These are phyloP conservation scores for Rattus rattus DNA, from an alignment of 2,113 vertebrate species.

Conservation along the genomic window DNA sequence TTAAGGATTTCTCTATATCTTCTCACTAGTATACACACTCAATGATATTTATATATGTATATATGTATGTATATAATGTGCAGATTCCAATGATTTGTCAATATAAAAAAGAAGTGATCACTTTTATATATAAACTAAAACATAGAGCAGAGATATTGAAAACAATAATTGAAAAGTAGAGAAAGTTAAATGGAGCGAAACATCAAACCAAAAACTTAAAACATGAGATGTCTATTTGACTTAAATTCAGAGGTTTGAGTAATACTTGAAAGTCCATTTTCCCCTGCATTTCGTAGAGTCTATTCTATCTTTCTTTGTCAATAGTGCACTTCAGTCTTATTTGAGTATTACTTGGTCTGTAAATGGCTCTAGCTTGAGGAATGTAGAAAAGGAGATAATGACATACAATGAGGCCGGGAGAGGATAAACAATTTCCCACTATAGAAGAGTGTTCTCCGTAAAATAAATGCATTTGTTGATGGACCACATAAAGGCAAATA, in stretches of 20 bases:
- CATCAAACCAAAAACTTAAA: not conserved
- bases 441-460: not conserved
- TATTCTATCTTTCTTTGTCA: not conserved
- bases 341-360: not conserved
- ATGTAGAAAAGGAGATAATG: not conserved
- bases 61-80: not conserved
- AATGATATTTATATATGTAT: not conserved
- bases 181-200: not conserved
- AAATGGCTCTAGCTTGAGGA: not conserved
- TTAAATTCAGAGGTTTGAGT: not conserved
- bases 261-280: not conserved
- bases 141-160: not conserved
- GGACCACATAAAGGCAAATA: conserved; percentile 30
- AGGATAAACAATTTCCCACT: not conserved
- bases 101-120: not conserved
- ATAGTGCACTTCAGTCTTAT: not conserved
- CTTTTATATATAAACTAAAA: not conserved
- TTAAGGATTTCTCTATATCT: not conserved
- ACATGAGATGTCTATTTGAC: not conserved
- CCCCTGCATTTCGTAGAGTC: not conserved
- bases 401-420: not conserved
- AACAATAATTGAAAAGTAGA: not conserved
- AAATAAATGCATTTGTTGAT: not conserved
- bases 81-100: not conserved
- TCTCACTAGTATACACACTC: not conserved